Conservation (phyloP, 2,797 vertebrate genomes). For the Coracias cyanogaster region DNA sequence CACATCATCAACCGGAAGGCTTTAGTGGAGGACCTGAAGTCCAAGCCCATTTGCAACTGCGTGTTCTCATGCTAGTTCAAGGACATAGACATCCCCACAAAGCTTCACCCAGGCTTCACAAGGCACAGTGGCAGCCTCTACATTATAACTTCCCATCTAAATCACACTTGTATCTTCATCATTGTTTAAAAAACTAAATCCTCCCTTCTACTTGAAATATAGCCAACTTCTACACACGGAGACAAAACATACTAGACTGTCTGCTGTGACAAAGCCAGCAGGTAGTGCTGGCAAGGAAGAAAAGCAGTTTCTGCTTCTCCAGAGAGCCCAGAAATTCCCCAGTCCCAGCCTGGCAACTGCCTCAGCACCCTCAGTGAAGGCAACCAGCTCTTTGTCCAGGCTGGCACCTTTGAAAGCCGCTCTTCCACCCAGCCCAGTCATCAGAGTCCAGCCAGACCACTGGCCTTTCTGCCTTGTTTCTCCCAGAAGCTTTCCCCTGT, state of each 20-base stretch:
- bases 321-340: not conserved
- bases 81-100: not conserved
- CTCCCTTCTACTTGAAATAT: not conserved
- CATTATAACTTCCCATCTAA: not conserved
- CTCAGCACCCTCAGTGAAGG: rapidly evolving
- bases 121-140: not conserved
- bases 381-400: not conserved
- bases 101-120: not conserved
- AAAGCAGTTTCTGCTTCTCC: not conserved
- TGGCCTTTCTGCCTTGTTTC: not conserved
- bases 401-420: not conserved
- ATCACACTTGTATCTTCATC: rapidly evolving
- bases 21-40: not conserved
- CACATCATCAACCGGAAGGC: not conserved
- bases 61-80: not conserved
- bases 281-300: not conserved
- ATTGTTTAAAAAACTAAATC: not conserved
- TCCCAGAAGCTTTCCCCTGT: not conserved
- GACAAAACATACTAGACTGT: not conserved
- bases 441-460: not conserved
- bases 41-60: rapidly evolving
- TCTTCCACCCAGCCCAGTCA: not conserved
- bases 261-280: not conserved
- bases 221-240: not conserved
- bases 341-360: not conserved